These are phyloP conservation scores for Ethmia dodecea DNA, from an alignment of 2,888 invertebrate genomes.

Conservation along the genomic window DNA sequence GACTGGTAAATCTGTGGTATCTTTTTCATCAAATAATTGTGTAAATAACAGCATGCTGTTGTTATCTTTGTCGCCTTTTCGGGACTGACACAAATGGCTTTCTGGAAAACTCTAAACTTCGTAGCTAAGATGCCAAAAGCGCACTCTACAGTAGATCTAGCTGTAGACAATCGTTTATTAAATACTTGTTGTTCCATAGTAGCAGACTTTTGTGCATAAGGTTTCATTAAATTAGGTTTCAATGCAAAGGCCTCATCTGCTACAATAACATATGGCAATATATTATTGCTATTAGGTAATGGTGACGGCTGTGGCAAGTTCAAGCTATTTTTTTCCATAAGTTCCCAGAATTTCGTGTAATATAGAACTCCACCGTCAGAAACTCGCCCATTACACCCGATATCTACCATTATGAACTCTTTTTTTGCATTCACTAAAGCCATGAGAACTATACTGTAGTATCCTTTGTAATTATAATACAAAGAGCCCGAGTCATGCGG, in stretches of 20 bases:
- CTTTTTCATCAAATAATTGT: conserved; percentile 12
- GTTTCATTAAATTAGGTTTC: conserved; percentile 8
- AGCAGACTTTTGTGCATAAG: conserved; percentile 2
- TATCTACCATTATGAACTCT: conserved; percentile 5
- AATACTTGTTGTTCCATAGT: conserved; percentile 14
- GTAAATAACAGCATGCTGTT: conserved; percentile 13
- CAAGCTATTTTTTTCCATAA: not conserved
- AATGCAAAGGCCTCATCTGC: conserved; percentile 17
- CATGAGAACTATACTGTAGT: conserved; percentile 7
- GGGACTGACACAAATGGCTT: conserved; percentile 3
- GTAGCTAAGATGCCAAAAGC: conserved; percentile 14
- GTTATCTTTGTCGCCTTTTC: conserved; percentile 8
- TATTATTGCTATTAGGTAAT: not conserved
- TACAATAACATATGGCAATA: conserved; percentile 10
- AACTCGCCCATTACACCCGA: conserved; percentile 1
- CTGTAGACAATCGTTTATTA: conserved; percentile 16
- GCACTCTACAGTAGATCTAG: conserved; percentile 14
- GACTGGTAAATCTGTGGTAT: conserved; percentile 9
- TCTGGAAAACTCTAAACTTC: conserved; percentile 15
- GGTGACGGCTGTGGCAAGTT: not conserved
- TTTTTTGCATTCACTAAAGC: conserved; percentile 10
- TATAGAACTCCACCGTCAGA: not conserved
- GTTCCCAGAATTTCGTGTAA: not conserved
- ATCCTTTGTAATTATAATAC: conserved; percentile 11
- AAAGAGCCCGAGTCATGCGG: conserved; percentile 5